Percentiles rank a stretch among this genome's conserved stretches.
phyloP scores from a whole-genome alignment of 2,113 vertebrate species.

The Eclectus roratus region DNA sequence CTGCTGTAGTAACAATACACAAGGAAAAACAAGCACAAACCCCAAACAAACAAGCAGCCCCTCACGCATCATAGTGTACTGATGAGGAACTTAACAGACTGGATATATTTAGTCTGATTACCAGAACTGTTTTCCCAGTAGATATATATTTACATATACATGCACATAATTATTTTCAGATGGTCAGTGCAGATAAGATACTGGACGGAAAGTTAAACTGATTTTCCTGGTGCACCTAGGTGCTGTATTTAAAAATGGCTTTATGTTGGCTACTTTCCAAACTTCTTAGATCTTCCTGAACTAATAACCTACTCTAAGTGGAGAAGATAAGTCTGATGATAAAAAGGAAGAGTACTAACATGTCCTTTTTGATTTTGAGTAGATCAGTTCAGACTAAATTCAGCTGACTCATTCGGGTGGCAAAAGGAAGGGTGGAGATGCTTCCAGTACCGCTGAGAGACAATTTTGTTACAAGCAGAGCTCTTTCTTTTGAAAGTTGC shows the following conservation, averaged over 20 bases:
- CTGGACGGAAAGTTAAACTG: not conserved
- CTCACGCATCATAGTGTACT: not conserved
- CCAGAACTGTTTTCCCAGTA: not conserved
- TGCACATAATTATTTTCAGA: not conserved
- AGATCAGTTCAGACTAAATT: not conserved
- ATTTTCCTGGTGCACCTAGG: not conserved
- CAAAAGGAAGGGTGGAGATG: not conserved
- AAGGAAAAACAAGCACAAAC: not conserved
- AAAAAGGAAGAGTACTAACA: conserved; percentile 16
- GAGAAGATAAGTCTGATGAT: conserved; percentile 17
- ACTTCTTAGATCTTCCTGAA: not conserved
- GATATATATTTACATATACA: not conserved
- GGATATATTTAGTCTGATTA: not conserved
- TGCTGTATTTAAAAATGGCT: not conserved
- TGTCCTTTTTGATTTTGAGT: not conserved
- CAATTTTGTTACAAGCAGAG: not conserved
- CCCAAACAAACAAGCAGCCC: conserved; percentile 34
- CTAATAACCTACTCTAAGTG: conserved; percentile 5
- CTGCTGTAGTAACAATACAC: conserved; percentile 44
- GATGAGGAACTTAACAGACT: not conserved
- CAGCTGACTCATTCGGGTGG: not conserved
- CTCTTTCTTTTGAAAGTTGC: not conserved
- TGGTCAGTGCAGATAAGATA: not conserved
- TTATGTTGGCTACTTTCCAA: not conserved
- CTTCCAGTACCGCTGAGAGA: not conserved